These are phyloP conservation scores for Ostrea edulis DNA, from an alignment of 1,140 invertebrate species.

Conservation along the genomic window DNA sequence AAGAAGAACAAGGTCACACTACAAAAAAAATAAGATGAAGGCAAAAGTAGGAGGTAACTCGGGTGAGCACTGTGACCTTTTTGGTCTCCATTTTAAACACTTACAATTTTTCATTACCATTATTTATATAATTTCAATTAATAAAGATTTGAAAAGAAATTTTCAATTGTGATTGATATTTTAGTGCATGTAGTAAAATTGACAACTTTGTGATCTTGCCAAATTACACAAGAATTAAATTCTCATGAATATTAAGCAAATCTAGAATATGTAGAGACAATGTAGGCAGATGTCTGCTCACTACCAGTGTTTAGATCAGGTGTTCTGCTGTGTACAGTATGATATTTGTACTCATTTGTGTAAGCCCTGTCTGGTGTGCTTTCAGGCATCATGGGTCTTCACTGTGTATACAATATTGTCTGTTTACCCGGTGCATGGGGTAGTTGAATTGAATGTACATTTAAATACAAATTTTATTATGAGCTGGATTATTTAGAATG, in stretches of 20 bases:
- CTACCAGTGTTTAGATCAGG: not conserved
- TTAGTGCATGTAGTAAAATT: too few relatives aligned
- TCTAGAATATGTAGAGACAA: too few relatives aligned
- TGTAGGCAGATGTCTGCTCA: too few relatives aligned
- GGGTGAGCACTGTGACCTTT: not conserved
- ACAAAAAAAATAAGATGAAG: too few relatives aligned
- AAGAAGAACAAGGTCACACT: too few relatives aligned
- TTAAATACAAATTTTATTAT: not conserved
- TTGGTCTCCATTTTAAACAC: too few relatives aligned
- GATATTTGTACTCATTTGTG: not conserved
- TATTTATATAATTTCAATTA: too few relatives aligned
- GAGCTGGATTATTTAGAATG: not conserved
- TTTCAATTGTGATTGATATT: not conserved
- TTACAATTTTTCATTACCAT: not conserved
- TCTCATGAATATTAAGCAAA: too few relatives aligned
- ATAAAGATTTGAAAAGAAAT: not conserved
- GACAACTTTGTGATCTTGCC: too few relatives aligned
- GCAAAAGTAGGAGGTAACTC: not conserved
- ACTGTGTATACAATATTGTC: not conserved
- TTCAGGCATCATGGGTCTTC: not conserved
- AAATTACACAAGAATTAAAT: too few relatives aligned
- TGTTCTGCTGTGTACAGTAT: not conserved
- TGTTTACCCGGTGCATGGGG: not conserved
- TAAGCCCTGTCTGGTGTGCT: not conserved
- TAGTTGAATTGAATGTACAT: not conserved